Evolutionary conservation across 2,797 vertebrate genomes (phyloP).

Genomic region (Notolepis coatsorum): DNA sequence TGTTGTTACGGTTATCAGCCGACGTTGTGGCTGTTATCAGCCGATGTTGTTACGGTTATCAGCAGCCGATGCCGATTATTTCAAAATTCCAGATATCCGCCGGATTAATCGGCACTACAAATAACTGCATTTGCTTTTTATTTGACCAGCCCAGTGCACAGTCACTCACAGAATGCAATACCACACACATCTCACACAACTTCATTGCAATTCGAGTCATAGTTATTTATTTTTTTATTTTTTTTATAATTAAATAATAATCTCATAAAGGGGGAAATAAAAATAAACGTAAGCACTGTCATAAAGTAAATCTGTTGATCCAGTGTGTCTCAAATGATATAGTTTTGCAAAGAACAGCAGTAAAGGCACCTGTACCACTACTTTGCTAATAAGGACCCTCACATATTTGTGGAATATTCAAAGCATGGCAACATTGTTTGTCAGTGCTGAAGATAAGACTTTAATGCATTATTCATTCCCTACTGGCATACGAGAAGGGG

Average conservation of each 20-base stretch:
- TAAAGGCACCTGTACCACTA: constrained; percentile 60
- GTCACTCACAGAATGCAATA: too few relatives aligned
- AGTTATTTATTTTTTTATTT: too few relatives aligned
- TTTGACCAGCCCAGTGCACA: too few relatives aligned
- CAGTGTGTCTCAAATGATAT: constrained; percentile 30
- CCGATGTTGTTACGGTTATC: too few relatives aligned
- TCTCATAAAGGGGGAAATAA: constrained; percentile 53
- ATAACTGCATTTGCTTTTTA: too few relatives aligned
- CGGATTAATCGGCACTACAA: too few relatives aligned
- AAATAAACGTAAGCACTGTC: constrained; percentile 39
- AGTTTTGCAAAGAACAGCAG: constrained; percentile 26
- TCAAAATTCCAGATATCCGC: too few relatives aligned
- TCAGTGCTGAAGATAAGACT: constrained; percentile 73
- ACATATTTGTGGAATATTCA: constrained; percentile 71
- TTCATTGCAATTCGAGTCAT: constrained; percentile 11
- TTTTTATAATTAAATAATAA: constrained; percentile 47
- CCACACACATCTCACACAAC: too few relatives aligned
- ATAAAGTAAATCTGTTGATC: constrained; percentile 52
- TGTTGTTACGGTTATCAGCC: too few relatives aligned
- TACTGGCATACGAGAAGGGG: constrained; percentile 47
- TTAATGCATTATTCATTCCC: constrained; percentile 78
- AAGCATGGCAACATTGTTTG: constrained; percentile 70
- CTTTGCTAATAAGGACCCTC: constrained; percentile 53
- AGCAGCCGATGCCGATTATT: too few relatives aligned
- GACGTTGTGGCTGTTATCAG: too few relatives aligned